These are phyloP conservation scores for Electrophaes corylata DNA, from an alignment of 2,888 invertebrate species.

Conservation along the genomic window DNA sequence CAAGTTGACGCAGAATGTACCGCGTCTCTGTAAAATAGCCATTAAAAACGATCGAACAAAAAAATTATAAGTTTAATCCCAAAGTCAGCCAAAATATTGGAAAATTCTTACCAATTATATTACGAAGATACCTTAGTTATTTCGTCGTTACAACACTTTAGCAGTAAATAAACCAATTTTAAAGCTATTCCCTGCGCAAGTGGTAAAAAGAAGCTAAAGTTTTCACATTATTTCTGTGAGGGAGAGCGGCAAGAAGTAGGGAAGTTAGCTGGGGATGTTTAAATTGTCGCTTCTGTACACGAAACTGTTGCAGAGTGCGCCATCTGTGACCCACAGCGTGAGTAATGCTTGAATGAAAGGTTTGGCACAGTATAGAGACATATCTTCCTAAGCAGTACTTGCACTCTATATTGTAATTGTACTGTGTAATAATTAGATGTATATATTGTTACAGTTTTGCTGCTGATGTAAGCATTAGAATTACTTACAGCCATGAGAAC, in stretches of 20 bases:
- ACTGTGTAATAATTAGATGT: no score
- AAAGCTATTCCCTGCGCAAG: slow-evolving; percentile 49
- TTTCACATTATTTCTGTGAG: slow-evolving; percentile 68
- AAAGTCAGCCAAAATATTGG: no score
- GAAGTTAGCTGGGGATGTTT: slow-evolving; percentile 60
- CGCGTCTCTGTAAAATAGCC: no score
- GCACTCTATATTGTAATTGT: no score
- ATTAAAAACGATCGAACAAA: no score
- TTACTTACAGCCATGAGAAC: no score
- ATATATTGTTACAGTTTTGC: no score
- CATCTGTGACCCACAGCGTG: slow-evolving; percentile 57
- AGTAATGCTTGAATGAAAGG: slow-evolving; percentile 54
- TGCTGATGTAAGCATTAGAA: no score
- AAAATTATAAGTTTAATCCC: no score
- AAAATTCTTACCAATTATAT: neutral
- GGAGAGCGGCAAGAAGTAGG: slow-evolving; percentile 56
- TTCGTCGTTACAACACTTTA: slow-evolving; percentile 24
- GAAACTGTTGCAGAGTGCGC: slow-evolving; percentile 50
- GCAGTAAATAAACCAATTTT: slow-evolving; percentile 57
- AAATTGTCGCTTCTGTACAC: slow-evolving; percentile 62
- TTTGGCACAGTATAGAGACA: slow-evolving; percentile 19
- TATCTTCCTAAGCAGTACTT: neutral
- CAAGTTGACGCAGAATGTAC: no score
- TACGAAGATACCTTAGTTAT: slow-evolving; percentile 3
- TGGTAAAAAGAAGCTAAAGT: slow-evolving; percentile 62